A percentile compares a stretch with the other conserved stretches of the same genome.
Conservation (phyloP, 1,140 invertebrate genomes). For the Brachionus rubens region DNA sequence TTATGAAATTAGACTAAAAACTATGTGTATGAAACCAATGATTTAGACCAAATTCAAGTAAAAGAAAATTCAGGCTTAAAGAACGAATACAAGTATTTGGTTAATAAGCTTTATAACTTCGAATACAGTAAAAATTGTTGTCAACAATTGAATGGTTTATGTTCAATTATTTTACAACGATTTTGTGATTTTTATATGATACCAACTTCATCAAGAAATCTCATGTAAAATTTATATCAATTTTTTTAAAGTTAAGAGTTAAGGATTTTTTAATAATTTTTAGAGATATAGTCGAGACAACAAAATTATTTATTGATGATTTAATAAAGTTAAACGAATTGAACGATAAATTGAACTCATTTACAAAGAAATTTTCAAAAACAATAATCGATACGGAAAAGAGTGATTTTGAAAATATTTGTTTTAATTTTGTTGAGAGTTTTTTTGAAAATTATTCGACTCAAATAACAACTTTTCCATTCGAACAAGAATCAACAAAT, state of each 20-base stretch:
- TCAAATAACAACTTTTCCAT: not conserved
- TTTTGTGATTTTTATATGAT: constrained; percentile 8
- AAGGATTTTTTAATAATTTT: not conserved
- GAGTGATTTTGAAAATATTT: not conserved
- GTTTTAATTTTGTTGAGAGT: not conserved
- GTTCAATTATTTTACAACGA: not conserved
- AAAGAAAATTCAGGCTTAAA: not conserved
- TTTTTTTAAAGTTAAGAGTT: not conserved
- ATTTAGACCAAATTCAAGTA: not conserved
- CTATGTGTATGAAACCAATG: too few species aligned
- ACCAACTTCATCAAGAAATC: not conserved
- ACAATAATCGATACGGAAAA: not conserved
- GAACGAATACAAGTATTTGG: not conserved
- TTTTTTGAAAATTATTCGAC: not conserved
- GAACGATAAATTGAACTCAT: not conserved
- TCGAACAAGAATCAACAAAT: not conserved
- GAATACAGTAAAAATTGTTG: too few species aligned
- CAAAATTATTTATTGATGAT: not conserved
- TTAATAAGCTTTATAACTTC: too few species aligned
- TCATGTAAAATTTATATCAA: not conserved
- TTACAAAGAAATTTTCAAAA: not conserved
- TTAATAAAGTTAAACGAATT: not conserved
- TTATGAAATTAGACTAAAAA: not conserved
- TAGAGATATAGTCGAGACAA: not conserved
- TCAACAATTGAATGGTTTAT: too few species aligned